A percentile compares a stretch with the other conserved stretches of the same genome.
phyloP scores from a whole-genome alignment of 2,113 vertebrate genomes.

The Sinocyclocheilus anophthalmus region DNA sequence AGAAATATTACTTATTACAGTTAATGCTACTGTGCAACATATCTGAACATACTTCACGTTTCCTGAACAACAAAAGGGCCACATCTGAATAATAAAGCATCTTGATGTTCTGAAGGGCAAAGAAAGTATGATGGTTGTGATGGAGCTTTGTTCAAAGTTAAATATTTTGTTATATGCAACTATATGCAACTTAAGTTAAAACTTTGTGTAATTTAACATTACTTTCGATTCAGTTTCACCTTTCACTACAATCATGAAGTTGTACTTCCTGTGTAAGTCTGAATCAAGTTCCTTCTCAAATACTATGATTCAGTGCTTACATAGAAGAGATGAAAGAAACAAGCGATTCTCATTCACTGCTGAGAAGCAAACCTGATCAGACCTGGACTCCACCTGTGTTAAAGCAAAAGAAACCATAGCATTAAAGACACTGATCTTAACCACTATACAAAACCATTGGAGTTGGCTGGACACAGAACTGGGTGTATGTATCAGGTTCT shows the following conservation, averaged over 20 bases:
- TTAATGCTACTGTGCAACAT: neutral
- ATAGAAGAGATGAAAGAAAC: neutral
- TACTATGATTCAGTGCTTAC: neutral
- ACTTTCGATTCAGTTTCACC: neutral
- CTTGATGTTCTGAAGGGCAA: neutral
- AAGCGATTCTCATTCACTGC: neutral
- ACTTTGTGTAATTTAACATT: neutral
- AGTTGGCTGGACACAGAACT: constrained; percentile 2
- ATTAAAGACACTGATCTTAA: neutral
- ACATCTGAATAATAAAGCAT: neutral
- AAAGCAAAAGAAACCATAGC: neutral
- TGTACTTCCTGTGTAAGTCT: neutral
- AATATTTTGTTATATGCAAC: neutral
- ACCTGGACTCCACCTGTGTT: neutral
- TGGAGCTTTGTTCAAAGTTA: neutral
- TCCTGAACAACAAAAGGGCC: neutral
- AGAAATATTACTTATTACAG: no score
- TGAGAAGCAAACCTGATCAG: neutral
- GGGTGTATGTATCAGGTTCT: constrained; percentile 20
- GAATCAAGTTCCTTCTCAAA: neutral
- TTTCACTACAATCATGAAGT: neutral
- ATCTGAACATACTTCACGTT: neutral
- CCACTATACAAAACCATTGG: neutral
- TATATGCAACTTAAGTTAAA: neutral
- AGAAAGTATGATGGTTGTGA: neutral